These are phyloP conservation scores for Poecilus cupreus DNA, from an alignment of 2,888 invertebrate genomes.

Conservation along the genomic window DNA sequence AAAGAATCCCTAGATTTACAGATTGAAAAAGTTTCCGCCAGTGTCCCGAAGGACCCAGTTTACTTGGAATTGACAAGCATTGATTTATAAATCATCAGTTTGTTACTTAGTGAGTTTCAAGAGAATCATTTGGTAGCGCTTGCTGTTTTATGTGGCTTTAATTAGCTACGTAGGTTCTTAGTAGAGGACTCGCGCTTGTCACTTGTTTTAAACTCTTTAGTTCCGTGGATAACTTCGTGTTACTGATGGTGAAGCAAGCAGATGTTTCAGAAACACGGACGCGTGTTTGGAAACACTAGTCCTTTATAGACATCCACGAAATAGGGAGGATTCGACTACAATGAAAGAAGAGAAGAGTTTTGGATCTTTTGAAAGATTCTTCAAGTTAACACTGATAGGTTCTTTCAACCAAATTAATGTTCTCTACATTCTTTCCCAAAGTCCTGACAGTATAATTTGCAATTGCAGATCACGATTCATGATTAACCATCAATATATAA, in stretches of 20 bases:
- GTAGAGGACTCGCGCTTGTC: background rate
- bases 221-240: background rate
- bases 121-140: background rate
- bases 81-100: background rate
- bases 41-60: too few species aligned
- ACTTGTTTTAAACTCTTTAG: background rate
- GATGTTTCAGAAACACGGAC: background rate
- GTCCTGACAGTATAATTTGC: too few species aligned
- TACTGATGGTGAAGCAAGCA: background rate
- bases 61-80: background rate
- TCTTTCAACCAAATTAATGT: too few species aligned
- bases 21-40: too few species aligned
- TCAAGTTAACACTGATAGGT: too few species aligned
- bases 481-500: too few species aligned
- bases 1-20: background rate
- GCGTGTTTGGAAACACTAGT: background rate
- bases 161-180: background rate
- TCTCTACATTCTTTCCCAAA: too few species aligned
- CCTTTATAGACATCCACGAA: too few species aligned
- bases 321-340: too few species aligned
- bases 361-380: too few species aligned
- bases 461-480: too few species aligned
- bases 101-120: background rate
- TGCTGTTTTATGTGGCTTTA: background rate
- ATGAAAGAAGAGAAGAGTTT: too few species aligned